These are phyloP conservation scores for Capitulum mitella DNA, from an alignment of 2,888 invertebrate species.

Conservation along the genomic window DNA sequence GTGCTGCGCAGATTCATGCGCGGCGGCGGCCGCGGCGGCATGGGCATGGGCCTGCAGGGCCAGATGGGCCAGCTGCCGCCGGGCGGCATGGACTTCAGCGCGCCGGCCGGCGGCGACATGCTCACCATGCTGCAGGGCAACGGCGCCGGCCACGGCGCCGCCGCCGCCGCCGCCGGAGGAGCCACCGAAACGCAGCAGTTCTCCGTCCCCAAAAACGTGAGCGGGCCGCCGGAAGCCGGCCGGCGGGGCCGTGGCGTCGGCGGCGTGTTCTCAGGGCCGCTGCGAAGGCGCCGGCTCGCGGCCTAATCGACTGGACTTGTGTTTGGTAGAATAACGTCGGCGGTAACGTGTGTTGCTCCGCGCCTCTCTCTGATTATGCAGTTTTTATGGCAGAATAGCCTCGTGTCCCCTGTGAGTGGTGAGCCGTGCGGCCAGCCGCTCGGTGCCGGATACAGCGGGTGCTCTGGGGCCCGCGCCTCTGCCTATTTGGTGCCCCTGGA, in stretches of 20 bases:
- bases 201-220: slow-evolving; percentile 20
- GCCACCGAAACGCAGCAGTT: not conserved
- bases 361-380: too few relatives aligned
- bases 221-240: too few relatives aligned
- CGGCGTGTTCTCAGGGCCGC: too few relatives aligned
- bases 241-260: too few relatives aligned
- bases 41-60: slow-evolving; percentile 11
- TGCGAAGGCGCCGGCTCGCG: not conserved
- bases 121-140: not conserved
- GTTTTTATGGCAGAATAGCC: too few relatives aligned
- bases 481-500: too few relatives aligned
- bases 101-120: slow-evolving; percentile 17
- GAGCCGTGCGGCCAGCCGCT: too few relatives aligned
- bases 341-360: not conserved
- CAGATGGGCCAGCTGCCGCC: slow-evolving; percentile 21
- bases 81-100: slow-evolving; percentile 21
- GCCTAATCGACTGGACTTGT: too few relatives aligned
- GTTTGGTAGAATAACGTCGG: too few relatives aligned
- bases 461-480: too few relatives aligned
- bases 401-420: too few relatives aligned
- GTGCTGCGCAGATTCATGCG: not conserved
- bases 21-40: not conserved
- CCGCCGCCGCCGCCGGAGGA: not conserved
- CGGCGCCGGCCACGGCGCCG: not conserved
- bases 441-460: too few relatives aligned